Percentiles rank a stretch among this genome's conserved stretches.
Conservation (phyloP, 1,140 invertebrate genomes). For the Brachionus sp. region DNA sequence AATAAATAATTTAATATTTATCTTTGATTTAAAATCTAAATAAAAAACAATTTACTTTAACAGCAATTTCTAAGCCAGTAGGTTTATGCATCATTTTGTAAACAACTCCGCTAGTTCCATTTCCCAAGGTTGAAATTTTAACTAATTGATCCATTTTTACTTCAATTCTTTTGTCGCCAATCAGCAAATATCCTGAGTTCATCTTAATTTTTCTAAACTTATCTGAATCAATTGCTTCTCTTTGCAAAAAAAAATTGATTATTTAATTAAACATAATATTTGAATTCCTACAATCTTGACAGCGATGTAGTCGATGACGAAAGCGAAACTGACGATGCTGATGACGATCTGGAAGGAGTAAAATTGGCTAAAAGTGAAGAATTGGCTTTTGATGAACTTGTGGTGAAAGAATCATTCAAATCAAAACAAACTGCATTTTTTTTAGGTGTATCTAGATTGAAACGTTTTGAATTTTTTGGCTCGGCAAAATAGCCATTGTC, state of each 20-base stretch:
- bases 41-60: conserved; percentile 69
- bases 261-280: background rate
- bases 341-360: background rate
- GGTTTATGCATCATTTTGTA: conserved; percentile 88
- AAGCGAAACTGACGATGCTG: background rate
- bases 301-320: background rate
- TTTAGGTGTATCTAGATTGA: background rate
- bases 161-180: background rate
- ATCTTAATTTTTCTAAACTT: conserved; percentile 15
- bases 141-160: conserved; percentile 72
- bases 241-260: background rate
- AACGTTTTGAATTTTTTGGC: background rate
- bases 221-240: conserved; percentile 2
- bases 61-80: conserved; percentile 80
- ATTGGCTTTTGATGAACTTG: background rate
- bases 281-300: background rate
- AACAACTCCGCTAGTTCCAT: conserved; percentile 94
- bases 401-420: background rate
- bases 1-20: background rate
- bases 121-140: conserved; percentile 82
- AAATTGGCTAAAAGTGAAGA: background rate
- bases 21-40: conserved; percentile 46
- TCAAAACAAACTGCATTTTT: background rate
- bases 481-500: background rate
- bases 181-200: conserved; percentile 11